phyloP scores from a whole-genome alignment of 1,140 invertebrate species.

The Rhizoglyphus robini region DNA sequence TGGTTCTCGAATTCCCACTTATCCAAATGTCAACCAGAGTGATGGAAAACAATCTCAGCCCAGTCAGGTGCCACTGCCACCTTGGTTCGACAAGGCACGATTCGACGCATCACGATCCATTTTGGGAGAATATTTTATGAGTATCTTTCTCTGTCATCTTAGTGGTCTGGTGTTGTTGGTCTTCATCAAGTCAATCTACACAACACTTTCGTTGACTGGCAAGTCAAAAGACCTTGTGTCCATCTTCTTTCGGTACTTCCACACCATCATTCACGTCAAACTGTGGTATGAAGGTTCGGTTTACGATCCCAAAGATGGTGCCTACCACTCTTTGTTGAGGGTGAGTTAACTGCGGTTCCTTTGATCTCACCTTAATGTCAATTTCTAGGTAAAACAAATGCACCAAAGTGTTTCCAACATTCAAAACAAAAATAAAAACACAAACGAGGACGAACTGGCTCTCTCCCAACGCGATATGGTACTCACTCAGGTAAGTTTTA shows the following conservation, averaged over 20 bases:
- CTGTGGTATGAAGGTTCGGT: conserved; percentile 56
- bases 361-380: background rate
- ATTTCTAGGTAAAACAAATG: conserved; percentile 33
- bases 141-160: conserved; percentile 26
- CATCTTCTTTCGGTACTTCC: conserved; percentile 59
- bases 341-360: conserved; percentile 31
- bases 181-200: conserved; percentile 24
- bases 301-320: conserved; percentile 34
- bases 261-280: conserved; percentile 52
- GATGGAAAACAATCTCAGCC: background rate
- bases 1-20: too few species aligned
- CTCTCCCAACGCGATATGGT: conserved; percentile 33
- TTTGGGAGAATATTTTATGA: conserved; percentile 25
- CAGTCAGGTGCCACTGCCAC: conserved; percentile 5
- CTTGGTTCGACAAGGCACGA: conserved; percentile 24
- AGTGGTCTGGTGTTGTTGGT: conserved; percentile 26
- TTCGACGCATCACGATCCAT: conserved; percentile 22
- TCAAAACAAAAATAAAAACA: conserved; percentile 38
- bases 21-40: background rate
- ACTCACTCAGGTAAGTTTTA: conserved; percentile 27
- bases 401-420: conserved; percentile 34
- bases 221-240: conserved; percentile 36
- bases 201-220: conserved; percentile 37
- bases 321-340: conserved; percentile 34
- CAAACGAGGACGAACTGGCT: background rate